A percentile compares a stretch with the other conserved stretches of the same genome.
phyloP scores from a whole-genome alignment of 2,888 invertebrate genomes.

The Thumatha senex region DNA sequence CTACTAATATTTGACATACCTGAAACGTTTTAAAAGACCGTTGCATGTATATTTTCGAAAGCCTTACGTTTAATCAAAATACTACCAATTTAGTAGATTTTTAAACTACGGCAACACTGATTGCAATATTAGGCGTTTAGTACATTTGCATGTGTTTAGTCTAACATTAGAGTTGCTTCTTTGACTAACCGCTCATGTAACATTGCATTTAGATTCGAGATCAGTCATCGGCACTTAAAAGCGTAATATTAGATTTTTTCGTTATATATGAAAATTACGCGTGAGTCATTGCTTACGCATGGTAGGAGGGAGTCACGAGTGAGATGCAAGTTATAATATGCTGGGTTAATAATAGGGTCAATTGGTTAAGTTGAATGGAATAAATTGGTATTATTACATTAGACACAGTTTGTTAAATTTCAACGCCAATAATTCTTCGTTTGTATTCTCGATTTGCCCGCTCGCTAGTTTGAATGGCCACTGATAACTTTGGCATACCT shows the following conservation, averaged over 20 bases:
- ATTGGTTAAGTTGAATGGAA: too few species aligned
- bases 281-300: conserved; percentile 44
- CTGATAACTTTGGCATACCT: too few species aligned
- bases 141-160: conserved; percentile 35
- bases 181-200: conserved; percentile 49
- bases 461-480: too few species aligned
- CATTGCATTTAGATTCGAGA: conserved; percentile 45
- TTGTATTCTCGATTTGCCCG: too few species aligned
- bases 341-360: too few species aligned
- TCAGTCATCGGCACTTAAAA: conserved; percentile 53
- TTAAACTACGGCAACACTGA: conserved; percentile 4
- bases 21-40: not conserved
- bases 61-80: not conserved
- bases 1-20: too few species aligned
- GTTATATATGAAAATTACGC: conserved; percentile 39
- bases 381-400: too few species aligned
- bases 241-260: conserved; percentile 41
- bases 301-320: conserved; percentile 21
- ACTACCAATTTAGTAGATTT: not conserved
- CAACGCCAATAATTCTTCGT: too few species aligned
- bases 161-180: conserved; percentile 29
- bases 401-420: too few species aligned
- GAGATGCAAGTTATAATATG: conserved; percentile 38
- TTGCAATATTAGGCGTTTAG: conserved; percentile 13
- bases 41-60: not conserved